Conservation (phyloP, 2,113 vertebrate genomes). For the Taxidea taxus region DNA sequence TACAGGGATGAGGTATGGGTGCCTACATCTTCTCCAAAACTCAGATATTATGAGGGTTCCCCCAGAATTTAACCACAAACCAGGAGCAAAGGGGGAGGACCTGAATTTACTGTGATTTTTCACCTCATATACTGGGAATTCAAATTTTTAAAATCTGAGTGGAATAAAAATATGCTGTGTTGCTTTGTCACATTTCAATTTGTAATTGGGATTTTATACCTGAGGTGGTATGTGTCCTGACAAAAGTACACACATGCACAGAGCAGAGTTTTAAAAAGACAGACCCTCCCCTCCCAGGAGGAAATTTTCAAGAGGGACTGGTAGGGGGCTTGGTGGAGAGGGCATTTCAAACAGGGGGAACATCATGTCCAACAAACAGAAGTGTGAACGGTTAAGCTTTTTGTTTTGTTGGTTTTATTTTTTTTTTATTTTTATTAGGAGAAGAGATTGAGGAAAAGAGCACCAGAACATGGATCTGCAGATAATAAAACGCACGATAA, state of each 20-base stretch:
- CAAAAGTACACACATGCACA: background rate
- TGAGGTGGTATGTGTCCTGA: background rate
- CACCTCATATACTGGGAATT: background rate
- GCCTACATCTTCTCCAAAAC: background rate
- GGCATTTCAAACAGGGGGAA: background rate
- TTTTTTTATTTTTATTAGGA: background rate
- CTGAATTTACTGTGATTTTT: background rate
- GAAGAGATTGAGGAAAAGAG: background rate
- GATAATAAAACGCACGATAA: background rate
- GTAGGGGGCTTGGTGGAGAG: background rate
- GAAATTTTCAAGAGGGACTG: background rate
- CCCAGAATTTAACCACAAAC: background rate
- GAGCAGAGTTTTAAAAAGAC: background rate
- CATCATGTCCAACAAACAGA: background rate
- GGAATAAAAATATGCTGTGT: background rate
- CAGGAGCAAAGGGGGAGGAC: background rate
- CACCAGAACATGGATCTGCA: background rate
- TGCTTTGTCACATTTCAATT: background rate
- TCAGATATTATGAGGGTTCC: background rate
- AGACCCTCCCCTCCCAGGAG: background rate
- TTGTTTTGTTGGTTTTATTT: background rate
- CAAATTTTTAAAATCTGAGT: background rate
- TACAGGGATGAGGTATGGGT: background rate
- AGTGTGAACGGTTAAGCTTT: background rate
- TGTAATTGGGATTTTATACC: background rate